Evolutionary conservation across 1,140 invertebrate genomes (phyloP).

Genomic region (Uloborus diversus): DNA sequence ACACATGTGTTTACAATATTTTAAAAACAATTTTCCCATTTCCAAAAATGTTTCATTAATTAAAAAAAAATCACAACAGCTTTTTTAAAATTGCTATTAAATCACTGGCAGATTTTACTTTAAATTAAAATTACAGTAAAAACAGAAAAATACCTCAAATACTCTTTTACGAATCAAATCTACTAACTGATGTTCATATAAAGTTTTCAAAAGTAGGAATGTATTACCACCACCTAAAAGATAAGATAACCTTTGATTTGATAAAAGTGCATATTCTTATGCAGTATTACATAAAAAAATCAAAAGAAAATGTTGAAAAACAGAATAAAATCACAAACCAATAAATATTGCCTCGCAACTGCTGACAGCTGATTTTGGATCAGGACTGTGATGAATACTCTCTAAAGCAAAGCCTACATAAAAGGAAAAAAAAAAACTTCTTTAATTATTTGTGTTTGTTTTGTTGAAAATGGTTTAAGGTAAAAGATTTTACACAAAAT

Average conservation of each 20-base stretch:
- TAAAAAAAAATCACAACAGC: too few relatives aligned
- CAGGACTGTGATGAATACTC: slow-evolving; percentile 72
- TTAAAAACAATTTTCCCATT: too few relatives aligned
- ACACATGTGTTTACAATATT: too few relatives aligned
- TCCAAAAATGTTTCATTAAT: too few relatives aligned
- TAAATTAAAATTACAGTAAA: too few relatives aligned
- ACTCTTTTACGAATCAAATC: slow-evolving; percentile 73
- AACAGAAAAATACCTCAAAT: too few relatives aligned
- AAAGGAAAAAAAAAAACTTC: slow-evolving; percentile 30
- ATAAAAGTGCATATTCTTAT: slow-evolving; percentile 5
- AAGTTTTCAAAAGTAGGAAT: slow-evolving; percentile 75
- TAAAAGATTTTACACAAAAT: too few relatives aligned
- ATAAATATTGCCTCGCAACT: slow-evolving; percentile 77
- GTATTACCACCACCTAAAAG: slow-evolving; percentile 75
- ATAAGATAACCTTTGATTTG: too few relatives aligned
- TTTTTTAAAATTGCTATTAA: too few relatives aligned
- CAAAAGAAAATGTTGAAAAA: not conserved
- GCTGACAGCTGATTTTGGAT: slow-evolving; percentile 71
- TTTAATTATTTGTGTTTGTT: not conserved
- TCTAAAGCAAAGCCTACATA: slow-evolving; percentile 67
- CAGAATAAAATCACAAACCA: slow-evolving; percentile 64
- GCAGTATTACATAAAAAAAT: not conserved
- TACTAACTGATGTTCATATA: slow-evolving; percentile 77
- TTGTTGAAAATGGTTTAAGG: too few relatives aligned
- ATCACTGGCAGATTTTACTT: too few relatives aligned